These are phyloP conservation scores for Austrofundulus limnaeus DNA, from an alignment of 2,113 vertebrate species.

Conservation along the genomic window DNA sequence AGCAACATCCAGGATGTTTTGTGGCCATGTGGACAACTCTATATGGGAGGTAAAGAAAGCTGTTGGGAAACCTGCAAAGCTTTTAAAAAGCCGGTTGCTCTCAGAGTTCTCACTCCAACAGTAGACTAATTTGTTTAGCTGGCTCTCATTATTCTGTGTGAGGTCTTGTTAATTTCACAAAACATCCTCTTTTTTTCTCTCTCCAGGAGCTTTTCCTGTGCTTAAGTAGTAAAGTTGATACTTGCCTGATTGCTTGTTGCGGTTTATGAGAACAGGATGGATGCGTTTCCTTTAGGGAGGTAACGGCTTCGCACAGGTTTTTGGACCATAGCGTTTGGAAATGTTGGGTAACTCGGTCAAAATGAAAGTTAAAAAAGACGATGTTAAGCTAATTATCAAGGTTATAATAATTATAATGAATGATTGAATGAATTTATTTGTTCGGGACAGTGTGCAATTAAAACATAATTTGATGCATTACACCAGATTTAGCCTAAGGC, in stretches of 20 bases:
- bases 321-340: not conserved
- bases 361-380: no score
- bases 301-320: slow-evolving; percentile 9
- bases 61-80: slow-evolving; percentile 1
- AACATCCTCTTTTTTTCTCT: slow-evolving; percentile 28
- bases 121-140: slow-evolving; percentile 15
- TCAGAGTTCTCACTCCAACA: slow-evolving; percentile 13
- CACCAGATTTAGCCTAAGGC: no score
- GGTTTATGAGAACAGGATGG: slow-evolving; percentile 39
- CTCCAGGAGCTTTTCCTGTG: slow-evolving; percentile 48
- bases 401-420: no score
- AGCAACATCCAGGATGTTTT: not conserved
- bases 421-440: no score
- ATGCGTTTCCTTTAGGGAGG: slow-evolving; percentile 27
- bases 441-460: no score
- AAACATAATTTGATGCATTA: no score
- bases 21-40: not conserved
- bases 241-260: slow-evolving; percentile 27
- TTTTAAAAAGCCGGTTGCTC: not conserved
- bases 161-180: slow-evolving; percentile 52
- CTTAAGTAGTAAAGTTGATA: slow-evolving; percentile 35
- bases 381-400: no score
- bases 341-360: no score
- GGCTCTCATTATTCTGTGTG: slow-evolving; percentile 55
- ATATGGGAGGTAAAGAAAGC: not conserved